A percentile compares a stretch with the other conserved stretches of the same genome.
These are phyloP conservation scores for Nomada lathburiana DNA, from an alignment of 2,888 invertebrate species.

Conservation along the genomic window DNA sequence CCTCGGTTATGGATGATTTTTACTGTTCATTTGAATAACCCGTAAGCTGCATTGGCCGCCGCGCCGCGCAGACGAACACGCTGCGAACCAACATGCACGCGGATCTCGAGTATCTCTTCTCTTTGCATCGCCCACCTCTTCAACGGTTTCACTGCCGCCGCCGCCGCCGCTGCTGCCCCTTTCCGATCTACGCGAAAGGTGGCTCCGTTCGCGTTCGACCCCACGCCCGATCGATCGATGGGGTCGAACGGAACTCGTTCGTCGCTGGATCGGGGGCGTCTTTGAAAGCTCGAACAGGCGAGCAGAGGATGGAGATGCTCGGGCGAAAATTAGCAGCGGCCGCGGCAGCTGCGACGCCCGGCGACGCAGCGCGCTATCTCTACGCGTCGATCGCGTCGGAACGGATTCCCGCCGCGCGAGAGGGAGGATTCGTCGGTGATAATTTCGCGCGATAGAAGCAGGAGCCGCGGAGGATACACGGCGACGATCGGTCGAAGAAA, in stretches of 20 bases:
- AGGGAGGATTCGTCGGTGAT: not conserved
- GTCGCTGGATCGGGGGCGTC: not conserved
- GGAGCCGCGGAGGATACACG: not conserved
- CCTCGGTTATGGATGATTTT: conserved; percentile 80
- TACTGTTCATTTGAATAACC: conserved; percentile 83
- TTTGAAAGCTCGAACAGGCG: not conserved
- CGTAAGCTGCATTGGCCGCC: conserved; percentile 72
- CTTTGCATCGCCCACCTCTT: not conserved
- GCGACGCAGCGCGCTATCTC: conserved; percentile 21
- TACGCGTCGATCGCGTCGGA: not conserved
- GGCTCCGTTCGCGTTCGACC: conserved; percentile 6
- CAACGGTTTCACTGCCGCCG: not conserved
- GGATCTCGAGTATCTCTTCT: conserved; percentile 41
- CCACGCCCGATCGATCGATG: not conserved
- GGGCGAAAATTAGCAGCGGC: not conserved
- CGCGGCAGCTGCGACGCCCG: conserved; percentile 15
- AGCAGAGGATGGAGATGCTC: not conserved
- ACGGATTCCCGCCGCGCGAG: not conserved
- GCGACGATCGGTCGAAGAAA: not conserved
- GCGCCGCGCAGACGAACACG: conserved; percentile 49
- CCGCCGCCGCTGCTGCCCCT: not conserved
- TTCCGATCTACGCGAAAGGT: not conserved
- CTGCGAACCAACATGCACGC: conserved; percentile 33
- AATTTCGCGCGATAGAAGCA: not conserved
- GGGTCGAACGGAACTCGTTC: too few relatives aligned